These are phyloP conservation scores for Nothobranchius kuhntae DNA, from an alignment of 2,113 vertebrate genomes.

Conservation along the genomic window DNA sequence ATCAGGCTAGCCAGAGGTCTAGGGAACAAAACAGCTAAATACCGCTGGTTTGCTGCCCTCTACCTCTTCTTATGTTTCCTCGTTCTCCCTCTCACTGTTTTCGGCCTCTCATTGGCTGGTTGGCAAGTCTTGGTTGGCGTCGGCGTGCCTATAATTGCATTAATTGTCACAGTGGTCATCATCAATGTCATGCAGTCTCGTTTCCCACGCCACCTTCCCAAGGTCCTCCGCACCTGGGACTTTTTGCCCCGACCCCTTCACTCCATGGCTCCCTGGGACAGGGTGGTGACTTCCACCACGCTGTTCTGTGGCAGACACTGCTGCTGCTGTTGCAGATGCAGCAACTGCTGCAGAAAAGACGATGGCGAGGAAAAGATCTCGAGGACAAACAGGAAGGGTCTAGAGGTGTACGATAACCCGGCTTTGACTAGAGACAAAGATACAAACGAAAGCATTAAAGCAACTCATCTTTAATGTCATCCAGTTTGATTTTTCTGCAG, in stretches of 20 bases:
- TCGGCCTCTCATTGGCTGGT: conserved; percentile 90
- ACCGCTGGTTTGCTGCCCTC: conserved; percentile 93
- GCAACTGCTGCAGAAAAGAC: conserved; percentile 60
- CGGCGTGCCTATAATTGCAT: conserved; percentile 76
- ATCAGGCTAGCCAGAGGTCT: conserved; percentile 87
- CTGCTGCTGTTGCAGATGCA: conserved; percentile 87
- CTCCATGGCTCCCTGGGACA: conserved; percentile 90
- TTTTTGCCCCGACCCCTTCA: conserved; percentile 88
- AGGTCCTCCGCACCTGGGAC: conserved; percentile 83
- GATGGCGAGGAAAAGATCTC: conserved; percentile 42
- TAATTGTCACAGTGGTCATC: conserved; percentile 76
- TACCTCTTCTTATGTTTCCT: conserved; percentile 90
- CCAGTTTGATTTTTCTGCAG: neutral
- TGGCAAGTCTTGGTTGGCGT: conserved; percentile 90
- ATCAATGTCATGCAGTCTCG: conserved; percentile 85
- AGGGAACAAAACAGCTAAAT: conserved; percentile 86
- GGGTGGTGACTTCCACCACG: conserved; percentile 49
- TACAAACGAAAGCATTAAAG: neutral
- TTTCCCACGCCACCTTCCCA: conserved; percentile 76
- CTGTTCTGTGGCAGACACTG: conserved; percentile 76
- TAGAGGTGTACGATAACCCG: conserved; percentile 84
- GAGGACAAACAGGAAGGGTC: conserved; percentile 53
- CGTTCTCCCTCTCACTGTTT: conserved; percentile 82
- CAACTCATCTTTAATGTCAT: conserved; percentile 46
- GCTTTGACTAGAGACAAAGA: conserved; percentile 66